Evolutionary conservation across 2,888 invertebrate genomes (phyloP).

Genomic region (Morpho helenor): DNA sequence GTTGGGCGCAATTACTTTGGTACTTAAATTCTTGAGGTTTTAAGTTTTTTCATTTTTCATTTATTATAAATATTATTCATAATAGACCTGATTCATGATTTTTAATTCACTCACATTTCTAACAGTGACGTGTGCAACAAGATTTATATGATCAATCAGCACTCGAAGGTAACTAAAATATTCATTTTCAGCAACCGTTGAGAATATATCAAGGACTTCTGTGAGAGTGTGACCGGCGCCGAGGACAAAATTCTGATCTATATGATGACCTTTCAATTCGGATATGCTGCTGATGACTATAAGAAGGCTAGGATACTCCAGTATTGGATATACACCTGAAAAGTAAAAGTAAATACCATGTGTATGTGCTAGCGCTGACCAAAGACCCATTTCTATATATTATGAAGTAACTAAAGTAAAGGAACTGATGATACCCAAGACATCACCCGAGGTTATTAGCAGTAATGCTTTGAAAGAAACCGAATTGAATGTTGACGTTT

Average conservation of each 20-base stretch:
- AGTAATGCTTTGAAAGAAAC: too few species aligned
- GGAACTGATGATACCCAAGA: background rate
- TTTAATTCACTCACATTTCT: slow-evolving; percentile 80
- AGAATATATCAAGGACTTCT: slow-evolving; percentile 72
- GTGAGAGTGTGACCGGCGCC: slow-evolving; percentile 81
- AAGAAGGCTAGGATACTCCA: slow-evolving; percentile 67
- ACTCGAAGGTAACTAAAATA: slow-evolving; percentile 80
- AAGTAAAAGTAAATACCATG: slow-evolving; percentile 13
- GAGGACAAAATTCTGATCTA: slow-evolving; percentile 68
- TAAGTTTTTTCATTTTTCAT: too few species aligned
- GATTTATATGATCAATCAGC: slow-evolving; percentile 81
- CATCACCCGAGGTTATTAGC: background rate
- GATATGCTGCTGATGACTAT: slow-evolving; percentile 81
- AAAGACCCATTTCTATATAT: background rate
- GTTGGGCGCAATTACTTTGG: too few species aligned
- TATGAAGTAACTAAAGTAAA: background rate
- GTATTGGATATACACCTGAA: slow-evolving; percentile 64
- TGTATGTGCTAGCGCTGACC: background rate
- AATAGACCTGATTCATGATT: too few species aligned
- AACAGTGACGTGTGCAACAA: slow-evolving; percentile 85
- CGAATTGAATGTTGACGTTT: too few species aligned
- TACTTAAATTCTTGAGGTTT: too few species aligned
- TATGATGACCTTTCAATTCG: slow-evolving; percentile 69
- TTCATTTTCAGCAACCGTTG: slow-evolving; percentile 41
- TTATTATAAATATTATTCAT: too few species aligned